A percentile compares a stretch with the other conserved stretches of the same genome.
Conservation (phyloP, 2,113 vertebrate genomes). For the Propithecus coquereli region DNA sequence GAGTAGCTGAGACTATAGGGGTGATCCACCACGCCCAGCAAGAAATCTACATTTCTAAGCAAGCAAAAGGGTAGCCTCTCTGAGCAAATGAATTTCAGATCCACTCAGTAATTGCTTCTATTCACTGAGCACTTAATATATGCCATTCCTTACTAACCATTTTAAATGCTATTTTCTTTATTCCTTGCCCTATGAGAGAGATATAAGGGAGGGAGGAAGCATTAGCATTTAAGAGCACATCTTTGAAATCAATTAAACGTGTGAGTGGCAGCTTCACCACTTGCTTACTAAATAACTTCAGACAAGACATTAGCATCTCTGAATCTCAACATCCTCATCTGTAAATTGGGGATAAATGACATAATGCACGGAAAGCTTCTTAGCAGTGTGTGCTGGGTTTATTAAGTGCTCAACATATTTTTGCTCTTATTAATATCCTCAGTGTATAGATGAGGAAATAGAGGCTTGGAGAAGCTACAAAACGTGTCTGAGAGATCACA, state of each 20-base stretch:
- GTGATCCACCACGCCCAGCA: no score
- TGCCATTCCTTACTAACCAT: neutral
- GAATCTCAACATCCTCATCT: neutral
- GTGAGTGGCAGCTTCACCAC: neutral
- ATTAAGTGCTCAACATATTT: neutral
- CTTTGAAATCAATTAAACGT: neutral
- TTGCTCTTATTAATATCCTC: neutral
- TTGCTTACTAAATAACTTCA: neutral
- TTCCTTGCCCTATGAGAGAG: neutral
- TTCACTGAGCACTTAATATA: neutral
- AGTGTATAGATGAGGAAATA: neutral
- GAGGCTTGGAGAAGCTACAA: neutral
- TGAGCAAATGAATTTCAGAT: slow-evolving; percentile 50
- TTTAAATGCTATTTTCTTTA: neutral
- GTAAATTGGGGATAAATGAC: neutral
- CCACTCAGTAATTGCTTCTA: neutral
- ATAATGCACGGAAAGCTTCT: neutral
- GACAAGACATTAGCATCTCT: neutral
- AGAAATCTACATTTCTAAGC: neutral
- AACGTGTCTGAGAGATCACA: neutral
- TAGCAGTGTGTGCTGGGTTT: neutral
- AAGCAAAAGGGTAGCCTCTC: neutral
- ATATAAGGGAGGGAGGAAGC: neutral
- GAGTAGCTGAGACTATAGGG: no score
- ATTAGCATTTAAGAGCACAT: neutral